phyloP scores from a whole-genome alignment of 2,888 invertebrate genomes.

The Pseudolycoriella hygida region DNA sequence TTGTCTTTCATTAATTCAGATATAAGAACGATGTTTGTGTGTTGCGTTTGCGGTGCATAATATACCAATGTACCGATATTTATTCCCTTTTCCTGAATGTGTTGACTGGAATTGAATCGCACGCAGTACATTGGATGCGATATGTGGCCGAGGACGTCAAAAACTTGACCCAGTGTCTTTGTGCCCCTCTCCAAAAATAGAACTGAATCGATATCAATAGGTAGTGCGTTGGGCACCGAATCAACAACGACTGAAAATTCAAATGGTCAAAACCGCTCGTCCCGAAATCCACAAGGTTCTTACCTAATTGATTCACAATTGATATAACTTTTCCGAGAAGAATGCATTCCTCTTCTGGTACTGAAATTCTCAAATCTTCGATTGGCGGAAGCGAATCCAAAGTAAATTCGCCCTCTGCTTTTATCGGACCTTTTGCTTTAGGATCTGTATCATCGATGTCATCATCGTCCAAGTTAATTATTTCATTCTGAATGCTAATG shows the following conservation, averaged over 20 bases:
- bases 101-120: constrained; percentile 67
- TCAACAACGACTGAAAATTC: constrained; percentile 51
- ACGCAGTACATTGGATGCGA: constrained; percentile 73
- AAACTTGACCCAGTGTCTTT: constrained; percentile 58
- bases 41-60: constrained; percentile 60
- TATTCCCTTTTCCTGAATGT: constrained; percentile 51
- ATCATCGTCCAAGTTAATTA: constrained; percentile 1
- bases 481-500: background rate
- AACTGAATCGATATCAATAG: constrained; percentile 72
- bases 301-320: constrained; percentile 54
- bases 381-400: constrained; percentile 64
- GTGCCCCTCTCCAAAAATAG: constrained; percentile 69
- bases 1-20: constrained; percentile 53
- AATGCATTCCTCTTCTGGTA: constrained; percentile 55
- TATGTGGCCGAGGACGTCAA: constrained; percentile 85
- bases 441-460: background rate
- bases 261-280: background rate
- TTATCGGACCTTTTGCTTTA: constrained; percentile 13
- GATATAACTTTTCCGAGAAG: constrained; percentile 54
- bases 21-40: constrained; percentile 60
- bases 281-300: constrained; percentile 12
- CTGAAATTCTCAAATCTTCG: constrained; percentile 58
- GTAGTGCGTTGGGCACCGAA: constrained; percentile 50
- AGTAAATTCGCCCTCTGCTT: constrained; percentile 23
- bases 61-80: constrained; percentile 54